These are phyloP conservation scores for Ictalurus punctatus DNA, from an alignment of 2,113 vertebrate genomes.

Conservation along the genomic window DNA sequence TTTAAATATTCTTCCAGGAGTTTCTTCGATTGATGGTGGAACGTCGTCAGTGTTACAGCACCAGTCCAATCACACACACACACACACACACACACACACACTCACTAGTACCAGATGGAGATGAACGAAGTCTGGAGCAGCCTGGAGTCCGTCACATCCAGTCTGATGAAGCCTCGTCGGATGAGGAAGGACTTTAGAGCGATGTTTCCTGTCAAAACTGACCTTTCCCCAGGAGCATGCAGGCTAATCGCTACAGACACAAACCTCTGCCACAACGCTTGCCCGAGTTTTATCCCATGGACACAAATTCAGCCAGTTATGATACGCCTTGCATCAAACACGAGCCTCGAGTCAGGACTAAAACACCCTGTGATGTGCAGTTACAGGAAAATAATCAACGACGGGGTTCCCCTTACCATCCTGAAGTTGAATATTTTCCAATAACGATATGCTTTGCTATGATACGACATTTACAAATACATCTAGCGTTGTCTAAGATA, in stretches of 20 bases:
- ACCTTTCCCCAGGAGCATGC: constrained; percentile 3
- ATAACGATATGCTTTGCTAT: background rate
- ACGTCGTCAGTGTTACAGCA: background rate
- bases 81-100: background rate
- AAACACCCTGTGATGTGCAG: background rate
- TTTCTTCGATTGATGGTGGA: background rate
- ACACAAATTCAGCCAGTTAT: background rate
- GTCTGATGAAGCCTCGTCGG: background rate
- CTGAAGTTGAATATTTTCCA: background rate
- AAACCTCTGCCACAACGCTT: background rate
- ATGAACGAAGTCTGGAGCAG: constrained; percentile 1
- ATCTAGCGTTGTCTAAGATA: too few species aligned
- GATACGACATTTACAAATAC: background rate
- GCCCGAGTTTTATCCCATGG: background rate
- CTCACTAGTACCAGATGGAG: background rate
- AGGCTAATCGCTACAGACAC: background rate
- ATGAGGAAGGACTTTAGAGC: background rate
- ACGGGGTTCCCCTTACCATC: background rate
- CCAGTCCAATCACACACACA: background rate
- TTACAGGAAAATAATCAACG: background rate
- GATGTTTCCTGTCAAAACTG: constrained; percentile 20
- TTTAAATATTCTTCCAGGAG: background rate
- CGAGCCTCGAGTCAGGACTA: background rate
- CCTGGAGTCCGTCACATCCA: background rate
- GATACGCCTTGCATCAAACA: background rate